Evolutionary conservation across 2,888 invertebrate genomes (phyloP), one percentile per base, ranked within the genome.

Genomic region (Sicus ferrugineus): DNA sequence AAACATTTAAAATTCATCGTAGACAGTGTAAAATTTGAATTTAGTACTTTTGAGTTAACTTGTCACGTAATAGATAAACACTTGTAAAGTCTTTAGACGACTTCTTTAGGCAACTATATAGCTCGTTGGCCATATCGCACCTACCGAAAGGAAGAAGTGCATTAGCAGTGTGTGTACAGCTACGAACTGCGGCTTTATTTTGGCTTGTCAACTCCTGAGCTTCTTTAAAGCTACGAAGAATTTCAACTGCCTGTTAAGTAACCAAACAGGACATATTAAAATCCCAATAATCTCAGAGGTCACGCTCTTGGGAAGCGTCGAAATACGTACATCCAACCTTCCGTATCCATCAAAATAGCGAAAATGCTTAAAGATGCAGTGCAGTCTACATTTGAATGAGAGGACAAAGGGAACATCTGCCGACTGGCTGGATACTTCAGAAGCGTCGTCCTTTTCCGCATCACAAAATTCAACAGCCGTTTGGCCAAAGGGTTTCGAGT

Each of bases 261-360:
- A 54, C 1, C 23, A 4, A 54, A 52, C 3, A 54, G 16, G 63
- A 50, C 34, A 19, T 62, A 65, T 62, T 11, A 16, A 38, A n/a
- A n/a, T n/a, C n/a, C n/a, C n/a, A n/a, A n/a, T n/a, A n/a, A n/a
- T n/a, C n/a, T n/a, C n/a, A n/a, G n/a, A n/a, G n/a, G n/a, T n/a
- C n/a, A n/a, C n/a, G n/a, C n/a, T n/a, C n/a, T n/a, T n/a, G n/a
- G n/a, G n/a, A n/a, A n/a, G n/a, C n/a, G n/a, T n/a, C n/a, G 3
- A 28, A 19, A 23, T 7, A 50, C 75, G 70, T 71, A 79, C 79
- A 75, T 79, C 77, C n/a, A 79, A 16, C 61, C 79, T 71, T 38
- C 78, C 79, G 48, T 79, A 78, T 7, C 76, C 77, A 70, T 79
- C 79, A 61, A 79, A 75, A 42, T 75, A 79, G n/a, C 73, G 76